phyloP scores from a whole-genome alignment of 2,888 invertebrate species.

The Prosopocoilus inquinatus region DNA sequence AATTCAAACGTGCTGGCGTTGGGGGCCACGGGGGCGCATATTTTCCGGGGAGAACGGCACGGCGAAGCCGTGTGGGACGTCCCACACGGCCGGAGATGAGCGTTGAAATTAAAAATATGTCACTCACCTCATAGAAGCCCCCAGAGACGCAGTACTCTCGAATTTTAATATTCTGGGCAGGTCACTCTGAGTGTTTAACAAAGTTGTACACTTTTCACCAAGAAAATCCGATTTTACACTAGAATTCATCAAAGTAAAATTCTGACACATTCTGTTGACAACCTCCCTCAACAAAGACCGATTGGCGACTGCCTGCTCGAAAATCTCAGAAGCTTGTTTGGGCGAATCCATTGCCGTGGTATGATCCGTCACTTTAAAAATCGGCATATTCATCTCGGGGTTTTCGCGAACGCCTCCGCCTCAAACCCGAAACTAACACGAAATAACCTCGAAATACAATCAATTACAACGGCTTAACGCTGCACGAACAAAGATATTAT shows the following conservation, averaged over 20 bases:
- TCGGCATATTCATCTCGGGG: too few relatives aligned
- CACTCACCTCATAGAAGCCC: constrained; percentile 50
- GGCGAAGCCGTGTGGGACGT: neutral
- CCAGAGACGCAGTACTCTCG: constrained; percentile 35
- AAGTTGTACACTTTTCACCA: constrained; percentile 41
- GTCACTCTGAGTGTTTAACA: constrained; percentile 38
- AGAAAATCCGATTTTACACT: constrained; percentile 44
- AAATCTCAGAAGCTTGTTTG: constrained; percentile 53
- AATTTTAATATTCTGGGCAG: constrained; percentile 36
- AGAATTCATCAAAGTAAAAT: constrained; percentile 49
- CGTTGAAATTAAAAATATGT: constrained; percentile 44
- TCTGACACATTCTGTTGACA: constrained; percentile 52
- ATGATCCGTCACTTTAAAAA: constrained; percentile 14
- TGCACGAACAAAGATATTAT: neutral
- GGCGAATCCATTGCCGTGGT: constrained; percentile 45
- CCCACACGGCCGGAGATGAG: neutral
- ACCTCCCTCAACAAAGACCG: constrained; percentile 50
- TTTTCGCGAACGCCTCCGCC: too few relatives aligned
- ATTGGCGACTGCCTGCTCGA: constrained; percentile 51
- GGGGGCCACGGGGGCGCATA: too few relatives aligned
- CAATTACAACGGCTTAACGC: neutral
- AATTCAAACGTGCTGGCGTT: neutral
- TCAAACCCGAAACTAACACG: too few relatives aligned
- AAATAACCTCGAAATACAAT: neutral
- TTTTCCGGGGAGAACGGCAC: neutral